Evolutionary conservation across 2,797 vertebrate genomes (phyloP).

Genomic region (Sternarchorhynchus goeldii): DNA sequence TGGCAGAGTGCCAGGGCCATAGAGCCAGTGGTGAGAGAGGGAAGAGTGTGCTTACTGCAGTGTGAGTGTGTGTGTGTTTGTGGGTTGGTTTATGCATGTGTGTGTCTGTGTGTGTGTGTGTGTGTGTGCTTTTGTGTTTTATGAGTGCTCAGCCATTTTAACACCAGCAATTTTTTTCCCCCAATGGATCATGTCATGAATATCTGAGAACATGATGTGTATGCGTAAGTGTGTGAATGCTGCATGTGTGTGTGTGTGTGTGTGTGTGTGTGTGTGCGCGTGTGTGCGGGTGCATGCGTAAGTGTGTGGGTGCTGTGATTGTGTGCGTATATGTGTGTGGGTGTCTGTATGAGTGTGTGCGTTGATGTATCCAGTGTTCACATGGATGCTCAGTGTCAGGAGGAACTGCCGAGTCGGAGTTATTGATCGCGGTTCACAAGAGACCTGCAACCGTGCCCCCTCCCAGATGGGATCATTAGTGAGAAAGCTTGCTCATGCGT

Average conservation of each 20-base stretch:
- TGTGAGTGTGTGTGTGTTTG: conserved; percentile 11
- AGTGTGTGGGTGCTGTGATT: conserved; percentile 27
- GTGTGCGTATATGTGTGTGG: conserved; percentile 45
- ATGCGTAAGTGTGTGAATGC: conserved; percentile 24
- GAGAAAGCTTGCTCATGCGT: not conserved
- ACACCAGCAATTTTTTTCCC: too few relatives aligned
- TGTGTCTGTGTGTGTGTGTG: conserved; percentile 16
- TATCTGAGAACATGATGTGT: not conserved
- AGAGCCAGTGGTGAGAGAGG: conserved; percentile 6
- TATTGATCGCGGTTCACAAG: conserved; percentile 48
- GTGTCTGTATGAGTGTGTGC: conserved; percentile 49
- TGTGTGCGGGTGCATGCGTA: conserved; percentile 34
- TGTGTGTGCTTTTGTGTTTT: conserved; percentile 28
- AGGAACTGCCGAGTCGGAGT: conserved; percentile 32
- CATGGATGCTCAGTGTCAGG: conserved; percentile 17
- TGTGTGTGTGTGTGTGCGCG: conserved; percentile 44
- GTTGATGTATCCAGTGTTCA: conserved; percentile 27
- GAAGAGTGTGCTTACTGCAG: conserved; percentile 1
- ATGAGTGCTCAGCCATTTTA: conserved; percentile 36
- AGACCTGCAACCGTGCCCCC: conserved; percentile 33
- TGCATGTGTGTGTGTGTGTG: conserved; percentile 47
- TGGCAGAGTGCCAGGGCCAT: conserved; percentile 29
- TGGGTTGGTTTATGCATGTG: conserved; percentile 4
- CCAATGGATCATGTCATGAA: not conserved
- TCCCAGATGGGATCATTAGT: conserved; percentile 31